Base-by-base conservation (phyloP, 1,140 invertebrate genomes). In the Lethrus apterus region DNA sequence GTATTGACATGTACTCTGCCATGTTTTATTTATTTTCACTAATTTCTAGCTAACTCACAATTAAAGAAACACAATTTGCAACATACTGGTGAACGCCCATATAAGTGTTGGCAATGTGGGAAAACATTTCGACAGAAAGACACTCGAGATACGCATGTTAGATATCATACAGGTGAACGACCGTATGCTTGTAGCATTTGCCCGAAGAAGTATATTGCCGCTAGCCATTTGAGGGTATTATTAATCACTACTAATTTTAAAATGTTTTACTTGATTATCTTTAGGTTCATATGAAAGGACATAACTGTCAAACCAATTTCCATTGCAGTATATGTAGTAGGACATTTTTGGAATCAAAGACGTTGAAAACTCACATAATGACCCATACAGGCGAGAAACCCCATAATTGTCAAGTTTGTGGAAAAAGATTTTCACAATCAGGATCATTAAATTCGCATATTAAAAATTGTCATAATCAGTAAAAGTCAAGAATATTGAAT, bases 131-230 rank as follows among this genome's bases (percentile, higher is more conserved):
- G 63, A 38, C 51, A 58, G 41, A 66, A 65, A 54, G 61, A 66
- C 44, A 65, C 64, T 10, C 18, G 64, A 4, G 77, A 77, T 50
- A 78, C 78, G 23, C 78, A 79, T 53, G 64, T 74, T n/a, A 74
- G 78, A 55, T 67, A 78, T 9, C 83, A 88, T 59, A 83, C 80
- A 4, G 84, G 84, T 3, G 80, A 80, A 56, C 63, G 76, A 20
- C 77, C 78, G 0, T 80, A 74, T 56, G 66, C 70, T 1, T 80
- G 78, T 51, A 69, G 67, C 0, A 68, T 74, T 0, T 81, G 79
- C 57, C 62, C 69, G 2, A 80, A 79, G 55, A 60, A 60, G 36
- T 67, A 66, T 44, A 60, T 62, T 14, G 60, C 60, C 1, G 56
- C 53, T 7, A 62, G 58, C 21, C 59, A 64, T 51, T 56, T 64